Evolutionary conservation across 2,888 invertebrate genomes (phyloP).

Genomic region (Heliconius hortense): DNA sequence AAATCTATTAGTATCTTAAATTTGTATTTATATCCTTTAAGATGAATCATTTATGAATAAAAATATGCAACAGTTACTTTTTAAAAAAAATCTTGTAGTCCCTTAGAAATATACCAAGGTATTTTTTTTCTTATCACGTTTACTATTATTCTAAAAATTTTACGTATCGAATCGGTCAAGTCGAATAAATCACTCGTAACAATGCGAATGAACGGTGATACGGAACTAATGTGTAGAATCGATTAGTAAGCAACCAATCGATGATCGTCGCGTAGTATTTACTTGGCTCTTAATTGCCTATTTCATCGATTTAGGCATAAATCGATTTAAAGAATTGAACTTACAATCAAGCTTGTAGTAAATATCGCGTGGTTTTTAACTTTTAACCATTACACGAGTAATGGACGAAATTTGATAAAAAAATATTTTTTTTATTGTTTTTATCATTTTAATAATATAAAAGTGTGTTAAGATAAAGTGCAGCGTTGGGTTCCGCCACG

Average conservation of each 20-base stretch:
- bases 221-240: conserved; percentile 45
- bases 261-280: conserved; percentile 35
- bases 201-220: conserved; percentile 39
- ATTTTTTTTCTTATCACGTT: not conserved
- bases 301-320: conserved; percentile 29
- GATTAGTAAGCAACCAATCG: conserved; percentile 44
- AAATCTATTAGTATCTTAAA: no score
- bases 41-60: no score
- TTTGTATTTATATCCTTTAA: no score
- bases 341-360: not conserved
- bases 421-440: no score
- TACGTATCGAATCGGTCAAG: conserved; percentile 33
- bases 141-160: not conserved
- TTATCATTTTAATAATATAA: no score
- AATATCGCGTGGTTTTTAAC: not conserved
- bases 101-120: not conserved
- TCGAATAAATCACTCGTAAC: conserved; percentile 37
- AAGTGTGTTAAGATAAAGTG: no score
- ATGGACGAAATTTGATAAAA: no score
- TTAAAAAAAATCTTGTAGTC: no score
- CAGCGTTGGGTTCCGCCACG: not conserved
- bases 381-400: not conserved
- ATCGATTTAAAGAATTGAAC: conserved; percentile 8
- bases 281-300: conserved; percentile 31
- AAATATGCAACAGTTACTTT: no score